phyloP scores from a whole-genome alignment of 2,888 invertebrate genomes.

The Gnatocerus cornutus region DNA sequence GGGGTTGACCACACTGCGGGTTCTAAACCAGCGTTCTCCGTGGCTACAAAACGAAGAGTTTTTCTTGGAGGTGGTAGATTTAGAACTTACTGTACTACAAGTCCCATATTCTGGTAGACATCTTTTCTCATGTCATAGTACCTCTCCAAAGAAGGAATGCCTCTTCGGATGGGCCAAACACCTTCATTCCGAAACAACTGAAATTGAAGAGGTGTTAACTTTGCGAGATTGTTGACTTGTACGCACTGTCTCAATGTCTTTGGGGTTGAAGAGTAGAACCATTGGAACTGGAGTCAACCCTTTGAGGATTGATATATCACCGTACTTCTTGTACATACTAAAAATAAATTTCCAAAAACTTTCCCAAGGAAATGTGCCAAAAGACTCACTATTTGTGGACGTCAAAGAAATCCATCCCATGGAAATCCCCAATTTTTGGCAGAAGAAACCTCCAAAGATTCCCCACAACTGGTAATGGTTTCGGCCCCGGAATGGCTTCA shows the following conservation, averaged over 20 bases:
- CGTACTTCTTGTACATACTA: slow-evolving; percentile 64
- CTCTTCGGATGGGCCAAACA: slow-evolving; percentile 68
- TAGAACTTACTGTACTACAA: background rate
- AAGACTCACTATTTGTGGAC: slow-evolving; percentile 53
- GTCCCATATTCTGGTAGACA: background rate
- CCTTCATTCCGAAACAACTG: slow-evolving; percentile 71
- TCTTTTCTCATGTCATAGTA: slow-evolving; percentile 62
- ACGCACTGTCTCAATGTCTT: slow-evolving; percentile 68
- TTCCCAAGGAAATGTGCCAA: no score
- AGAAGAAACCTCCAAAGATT: slow-evolving; percentile 61
- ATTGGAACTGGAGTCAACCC: slow-evolving; percentile 60
- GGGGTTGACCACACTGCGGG: slow-evolving; percentile 73
- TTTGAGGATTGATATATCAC: slow-evolving; percentile 70
- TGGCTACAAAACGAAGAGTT: slow-evolving; percentile 65
- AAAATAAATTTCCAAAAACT: background rate
- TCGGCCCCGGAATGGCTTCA: slow-evolving; percentile 61
- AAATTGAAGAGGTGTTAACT: slow-evolving; percentile 23
- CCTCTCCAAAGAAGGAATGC: slow-evolving; percentile 66
- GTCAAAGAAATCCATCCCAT: slow-evolving; percentile 52
- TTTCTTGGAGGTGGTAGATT: background rate
- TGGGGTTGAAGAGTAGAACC: slow-evolving; percentile 71
- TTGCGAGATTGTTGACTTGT: no score
- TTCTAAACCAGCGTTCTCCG: slow-evolving; percentile 74
- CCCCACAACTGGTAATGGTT: slow-evolving; percentile 63
- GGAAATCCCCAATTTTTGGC: slow-evolving; percentile 59